Evolutionary conservation across 2,113 vertebrate species (phyloP), one percentile per base, ranked within the genome.

Genomic region (Athene noctua): DNA sequence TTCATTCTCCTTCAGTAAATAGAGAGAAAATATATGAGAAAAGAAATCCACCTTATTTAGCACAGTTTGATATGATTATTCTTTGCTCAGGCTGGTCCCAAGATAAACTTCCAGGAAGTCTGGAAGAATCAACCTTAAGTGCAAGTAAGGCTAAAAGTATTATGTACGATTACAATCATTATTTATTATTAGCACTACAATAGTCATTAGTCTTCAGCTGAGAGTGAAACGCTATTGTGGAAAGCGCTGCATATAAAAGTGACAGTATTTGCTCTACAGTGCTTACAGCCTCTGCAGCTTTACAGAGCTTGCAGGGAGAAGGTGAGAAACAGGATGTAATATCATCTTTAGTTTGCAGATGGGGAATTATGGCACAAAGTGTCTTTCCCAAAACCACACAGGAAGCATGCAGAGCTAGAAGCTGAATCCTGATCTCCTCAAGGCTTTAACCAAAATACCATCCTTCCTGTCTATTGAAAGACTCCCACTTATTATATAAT

Each of bases 281-380:
- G 79, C 93, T 97, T 89, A 57, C 89, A 89, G 94, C 81, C 92
- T 95, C 87, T 88, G 91, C 87, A 97, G 93, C 84, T 96, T 95
- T 95, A 82, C 91, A 92, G 95, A 90, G 96, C 89, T 95, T 91
- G 95, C 87, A 95, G 94, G 85, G 74, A 96, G 90, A 95, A 97
- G 94, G 96, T 97, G 95, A 97, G 95, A 96, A 97, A 92, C 95
- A 97, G 97, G 92, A 97, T 97, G 95, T 96, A 97, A 94, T 95
- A 94, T 97, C 95, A 96, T 93, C 96, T 96, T 96, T 80, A 94
- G 91, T 95, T 96, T 97, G 96, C 97, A 96, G 96, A 96, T 91
- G 86, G 96, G 91, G 91, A 96, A 92, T 96, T 97, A 96, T 95
- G 94, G 94, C 94, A 96, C 86, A 95, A 95, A 97, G 87, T 95